phyloP scores from a whole-genome alignment of 2,888 invertebrate genomes.

The Itoplectis maculator region DNA sequence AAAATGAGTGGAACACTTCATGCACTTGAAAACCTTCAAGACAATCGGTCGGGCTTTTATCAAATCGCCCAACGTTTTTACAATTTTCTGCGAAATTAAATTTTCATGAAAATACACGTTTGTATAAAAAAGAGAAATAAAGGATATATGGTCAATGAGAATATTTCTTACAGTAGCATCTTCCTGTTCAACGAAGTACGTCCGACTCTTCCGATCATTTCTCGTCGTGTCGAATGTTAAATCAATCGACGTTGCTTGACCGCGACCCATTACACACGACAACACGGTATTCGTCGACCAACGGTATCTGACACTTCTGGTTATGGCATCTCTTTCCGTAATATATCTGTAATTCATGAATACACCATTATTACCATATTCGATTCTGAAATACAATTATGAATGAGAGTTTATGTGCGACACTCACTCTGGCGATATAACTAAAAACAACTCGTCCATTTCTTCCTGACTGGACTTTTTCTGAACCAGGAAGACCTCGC shows the following conservation, averaged over 20 bases:
- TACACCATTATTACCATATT: not conserved
- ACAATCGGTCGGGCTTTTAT: constrained; percentile 85
- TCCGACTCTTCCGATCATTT: constrained; percentile 86
- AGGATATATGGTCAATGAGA: not conserved
- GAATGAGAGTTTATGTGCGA: not conserved
- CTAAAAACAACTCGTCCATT: constrained; percentile 84
- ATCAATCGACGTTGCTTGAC: constrained; percentile 85
- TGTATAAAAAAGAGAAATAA: not conserved
- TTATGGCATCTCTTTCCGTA: constrained; percentile 85
- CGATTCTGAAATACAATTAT: not conserved
- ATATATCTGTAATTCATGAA: constrained; percentile 83
- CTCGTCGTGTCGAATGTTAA: constrained; percentile 88
- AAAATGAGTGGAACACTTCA: constrained; percentile 88
- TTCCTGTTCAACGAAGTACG: constrained; percentile 86
- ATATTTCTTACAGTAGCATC: constrained; percentile 85
- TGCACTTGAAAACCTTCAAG: constrained; percentile 85
- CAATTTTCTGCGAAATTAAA: constrained; percentile 83
- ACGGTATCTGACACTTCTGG: constrained; percentile 81
- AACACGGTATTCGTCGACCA: constrained; percentile 81
- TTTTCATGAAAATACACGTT: not conserved
- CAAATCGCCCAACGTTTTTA: constrained; percentile 84
- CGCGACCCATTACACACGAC: constrained; percentile 82
- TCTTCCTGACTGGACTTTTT: constrained; percentile 81
- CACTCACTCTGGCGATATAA: constrained; percentile 83
- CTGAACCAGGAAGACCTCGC: constrained; percentile 82